Evolutionary conservation across 2,888 invertebrate genomes (phyloP).

Genomic region (Halictus ligatus): DNA sequence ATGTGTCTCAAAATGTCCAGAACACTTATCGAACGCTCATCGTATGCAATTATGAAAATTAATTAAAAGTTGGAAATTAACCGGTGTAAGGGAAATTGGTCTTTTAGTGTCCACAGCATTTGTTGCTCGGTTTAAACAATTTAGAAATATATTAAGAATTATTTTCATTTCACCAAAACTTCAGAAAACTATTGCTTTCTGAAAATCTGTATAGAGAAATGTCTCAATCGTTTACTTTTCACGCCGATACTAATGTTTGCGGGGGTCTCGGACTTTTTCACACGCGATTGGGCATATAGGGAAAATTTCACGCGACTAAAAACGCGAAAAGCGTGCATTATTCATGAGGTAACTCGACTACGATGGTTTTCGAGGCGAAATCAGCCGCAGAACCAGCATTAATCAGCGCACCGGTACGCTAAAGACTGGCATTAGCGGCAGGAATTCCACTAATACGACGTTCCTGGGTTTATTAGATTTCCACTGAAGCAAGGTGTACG

Average conservation of each 20-base stretch:
- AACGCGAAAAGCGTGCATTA: neutral
- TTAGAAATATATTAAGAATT: too few species aligned
- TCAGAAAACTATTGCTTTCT: too few species aligned
- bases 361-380: slow-evolving; percentile 5
- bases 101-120: too few species aligned
- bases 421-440: slow-evolving; percentile 9
- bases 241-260: neutral
- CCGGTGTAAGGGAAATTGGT: too few species aligned
- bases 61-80: too few species aligned
- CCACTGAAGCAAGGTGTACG: neutral
- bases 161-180: too few species aligned
- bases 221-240: too few species aligned
- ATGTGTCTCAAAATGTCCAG: too few species aligned
- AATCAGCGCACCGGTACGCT: neutral
- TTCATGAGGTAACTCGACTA: neutral
- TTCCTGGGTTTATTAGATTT: slow-evolving; percentile 19
- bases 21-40: too few species aligned
- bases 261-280: neutral
- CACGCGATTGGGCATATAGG: neutral
- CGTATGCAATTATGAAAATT: too few species aligned
- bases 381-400: slow-evolving; percentile 8
- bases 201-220: too few species aligned
- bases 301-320: neutral
- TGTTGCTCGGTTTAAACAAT: too few species aligned
- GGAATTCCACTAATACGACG: slow-evolving; percentile 17